Percentiles rank a stretch among this genome's conserved stretches.
Evolutionary conservation across 2,113 vertebrate genomes (phyloP).

Genomic region (Ivindomyrus marchei): DNA sequence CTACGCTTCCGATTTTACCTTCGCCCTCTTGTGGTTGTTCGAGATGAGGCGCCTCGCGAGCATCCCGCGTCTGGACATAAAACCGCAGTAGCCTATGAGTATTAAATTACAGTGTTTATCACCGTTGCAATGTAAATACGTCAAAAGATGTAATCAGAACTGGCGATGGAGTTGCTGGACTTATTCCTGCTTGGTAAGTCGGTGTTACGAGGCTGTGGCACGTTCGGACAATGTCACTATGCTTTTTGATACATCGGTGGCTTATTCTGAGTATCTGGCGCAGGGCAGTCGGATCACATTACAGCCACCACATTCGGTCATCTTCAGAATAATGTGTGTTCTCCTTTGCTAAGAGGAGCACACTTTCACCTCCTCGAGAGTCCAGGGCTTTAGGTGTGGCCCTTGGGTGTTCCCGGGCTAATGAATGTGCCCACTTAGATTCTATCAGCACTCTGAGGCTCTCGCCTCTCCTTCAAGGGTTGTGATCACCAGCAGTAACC

Average conservation of each 20-base stretch:
- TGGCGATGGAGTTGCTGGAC: background rate
- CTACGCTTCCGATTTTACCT: constrained; percentile 1
- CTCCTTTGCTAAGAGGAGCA: background rate
- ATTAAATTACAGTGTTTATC: background rate
- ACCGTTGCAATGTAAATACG: background rate
- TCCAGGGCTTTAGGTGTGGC: background rate
- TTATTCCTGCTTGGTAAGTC: background rate
- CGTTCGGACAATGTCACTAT: background rate
- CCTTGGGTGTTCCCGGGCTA: background rate
- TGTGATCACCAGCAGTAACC: background rate
- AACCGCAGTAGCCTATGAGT: background rate
- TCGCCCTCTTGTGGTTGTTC: constrained; percentile 13
- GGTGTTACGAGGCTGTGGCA: background rate
- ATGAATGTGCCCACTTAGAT: background rate
- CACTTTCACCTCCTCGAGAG: background rate
- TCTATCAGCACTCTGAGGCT: background rate
- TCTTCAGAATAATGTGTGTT: background rate
- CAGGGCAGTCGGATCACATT: background rate
- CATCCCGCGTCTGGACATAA: background rate
- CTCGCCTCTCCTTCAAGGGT: background rate
- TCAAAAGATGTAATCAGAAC: background rate
- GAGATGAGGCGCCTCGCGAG: background rate
- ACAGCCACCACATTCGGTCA: background rate
- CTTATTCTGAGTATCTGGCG: background rate
- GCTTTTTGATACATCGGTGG: background rate